Evolutionary conservation across 2,888 invertebrate genomes (phyloP), one percentile per base, ranked within the genome.

Genomic region (Phragmatobia fuliginosa): DNA sequence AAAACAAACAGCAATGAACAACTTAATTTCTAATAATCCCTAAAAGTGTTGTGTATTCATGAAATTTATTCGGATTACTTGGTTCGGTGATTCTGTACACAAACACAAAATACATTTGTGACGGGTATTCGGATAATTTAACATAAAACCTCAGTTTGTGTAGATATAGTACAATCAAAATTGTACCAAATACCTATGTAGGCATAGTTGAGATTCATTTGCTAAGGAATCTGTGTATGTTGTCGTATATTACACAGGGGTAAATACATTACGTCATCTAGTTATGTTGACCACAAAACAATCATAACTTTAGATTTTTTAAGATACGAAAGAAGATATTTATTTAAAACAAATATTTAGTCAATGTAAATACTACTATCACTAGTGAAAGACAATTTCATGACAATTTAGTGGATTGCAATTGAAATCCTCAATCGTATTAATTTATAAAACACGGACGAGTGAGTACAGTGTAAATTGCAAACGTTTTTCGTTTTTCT

Each of bases 21-120:
- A 60, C 3, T 28, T 38, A 60, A 36, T 59, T 18, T 32, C 60
- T 66, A 66, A 62, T 66, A 67, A 31, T 41, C 58, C 36, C 18
- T 66, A 66, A 66, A 58, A 66, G 62, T 70, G 52, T 60, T 31
- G 56, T 66, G 56, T 69, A 59, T 66, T 62, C 68, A 63, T 59
- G 61, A 25, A 38, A 33, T 62, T 33, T 60, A 58, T 72, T 68
- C 60, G 58, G 67, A 70, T 70, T 62, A 72, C 64, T 58, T 38
- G 66, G n/a, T 60, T 67, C 67, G 59, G 56, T 66, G 67, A 38
- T 58, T 58, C 5, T 49, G 32, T 45, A 32, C 28, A 61, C 60
- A 67, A 56, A 65, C 56, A 62, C 41, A 52, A 67, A 61, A 67
- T 56, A 59, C 70, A 49, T 59, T 63, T 45, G 16, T 62, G 33